Percentiles rank a stretch among this genome's conserved stretches.
phyloP scores from a whole-genome alignment of 2,113 vertebrate species.

The Xenus cinereus region DNA sequence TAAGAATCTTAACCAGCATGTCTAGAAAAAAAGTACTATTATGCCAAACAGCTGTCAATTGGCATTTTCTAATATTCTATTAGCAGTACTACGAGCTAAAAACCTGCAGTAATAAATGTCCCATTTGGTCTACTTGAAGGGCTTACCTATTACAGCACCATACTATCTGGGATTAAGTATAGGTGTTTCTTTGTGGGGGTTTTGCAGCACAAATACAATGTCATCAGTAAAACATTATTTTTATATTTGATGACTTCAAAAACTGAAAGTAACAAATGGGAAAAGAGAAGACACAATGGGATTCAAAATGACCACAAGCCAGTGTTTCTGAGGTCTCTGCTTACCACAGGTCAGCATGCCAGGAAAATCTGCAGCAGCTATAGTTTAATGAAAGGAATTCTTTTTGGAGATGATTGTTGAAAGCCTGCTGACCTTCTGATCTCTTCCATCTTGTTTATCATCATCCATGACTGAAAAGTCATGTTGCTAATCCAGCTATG shows the following conservation, averaged over 20 bases:
- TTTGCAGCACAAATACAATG: not conserved
- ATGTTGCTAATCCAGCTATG: conserved; percentile 5
- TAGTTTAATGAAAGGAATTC: not conserved
- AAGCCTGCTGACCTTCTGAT: conserved; percentile 10
- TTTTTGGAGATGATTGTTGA: not conserved
- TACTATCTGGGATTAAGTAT: not conserved
- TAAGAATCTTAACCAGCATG: not conserved
- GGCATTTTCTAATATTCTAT: not conserved
- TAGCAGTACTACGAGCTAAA: not conserved
- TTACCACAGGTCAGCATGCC: not conserved
- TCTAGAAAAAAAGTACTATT: not conserved
- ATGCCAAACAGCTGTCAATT: not conserved
- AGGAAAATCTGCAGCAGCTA: not conserved
- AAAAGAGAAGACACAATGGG: not conserved
- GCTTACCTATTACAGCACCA: not conserved
- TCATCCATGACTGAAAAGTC: not conserved
- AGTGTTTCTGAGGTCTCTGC: not conserved
- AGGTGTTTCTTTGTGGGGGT: not conserved
- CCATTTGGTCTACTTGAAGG: not conserved
- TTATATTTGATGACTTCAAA: not conserved
- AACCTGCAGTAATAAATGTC: not conserved
- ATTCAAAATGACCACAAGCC: not conserved
- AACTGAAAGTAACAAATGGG: not conserved
- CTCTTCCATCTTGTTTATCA: conserved; percentile 35
- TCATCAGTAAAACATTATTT: not conserved